Conservation (phyloP, 2,113 vertebrate genomes). For the Thomomys bottae region DNA sequence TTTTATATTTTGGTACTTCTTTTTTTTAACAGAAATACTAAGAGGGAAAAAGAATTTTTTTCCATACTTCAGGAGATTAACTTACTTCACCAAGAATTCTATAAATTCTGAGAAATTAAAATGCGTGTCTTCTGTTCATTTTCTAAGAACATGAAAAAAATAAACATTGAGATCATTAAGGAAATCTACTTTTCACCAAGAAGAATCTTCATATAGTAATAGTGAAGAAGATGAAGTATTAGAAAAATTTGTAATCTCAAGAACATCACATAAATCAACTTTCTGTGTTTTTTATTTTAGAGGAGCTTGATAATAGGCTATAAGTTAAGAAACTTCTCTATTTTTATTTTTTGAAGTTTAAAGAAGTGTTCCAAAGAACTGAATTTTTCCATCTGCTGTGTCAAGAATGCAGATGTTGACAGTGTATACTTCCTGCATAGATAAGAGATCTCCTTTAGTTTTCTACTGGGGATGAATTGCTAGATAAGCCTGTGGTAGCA, state of each 20-base stretch:
- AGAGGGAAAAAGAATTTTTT: conserved; percentile 29
- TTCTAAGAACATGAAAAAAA: conserved; percentile 67
- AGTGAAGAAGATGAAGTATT: conserved; percentile 64
- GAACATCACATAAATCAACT: conserved; percentile 7
- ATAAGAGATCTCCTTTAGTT: conserved; percentile 44
- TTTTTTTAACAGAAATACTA: conserved; percentile 74
- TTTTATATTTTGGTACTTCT: conserved; percentile 66
- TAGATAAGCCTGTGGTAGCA: conserved; percentile 41
- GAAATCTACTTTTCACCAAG: conserved; percentile 58
- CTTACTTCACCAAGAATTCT: conserved; percentile 68
- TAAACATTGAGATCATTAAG: conserved; percentile 59
- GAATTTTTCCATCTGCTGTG: conserved; percentile 15
- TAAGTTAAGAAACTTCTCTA: conserved; percentile 35
- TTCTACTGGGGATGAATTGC: conserved; percentile 53
- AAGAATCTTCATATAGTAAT: conserved; percentile 54
- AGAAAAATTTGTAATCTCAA: conserved; percentile 1
- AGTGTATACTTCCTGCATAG: conserved; percentile 21
- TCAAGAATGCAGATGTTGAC: conserved; percentile 71
- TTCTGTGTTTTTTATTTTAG: conserved; percentile 34
- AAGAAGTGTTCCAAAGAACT: conserved; percentile 32
- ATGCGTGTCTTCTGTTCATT: not conserved
- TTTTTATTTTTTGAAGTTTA: conserved; percentile 56
- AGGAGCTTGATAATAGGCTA: not conserved
- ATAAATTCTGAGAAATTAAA: conserved; percentile 63
- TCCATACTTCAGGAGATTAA: conserved; percentile 52